Conservation (phyloP, 2,113 vertebrate genomes). For the Oncorhynchus tshawytscha region DNA sequence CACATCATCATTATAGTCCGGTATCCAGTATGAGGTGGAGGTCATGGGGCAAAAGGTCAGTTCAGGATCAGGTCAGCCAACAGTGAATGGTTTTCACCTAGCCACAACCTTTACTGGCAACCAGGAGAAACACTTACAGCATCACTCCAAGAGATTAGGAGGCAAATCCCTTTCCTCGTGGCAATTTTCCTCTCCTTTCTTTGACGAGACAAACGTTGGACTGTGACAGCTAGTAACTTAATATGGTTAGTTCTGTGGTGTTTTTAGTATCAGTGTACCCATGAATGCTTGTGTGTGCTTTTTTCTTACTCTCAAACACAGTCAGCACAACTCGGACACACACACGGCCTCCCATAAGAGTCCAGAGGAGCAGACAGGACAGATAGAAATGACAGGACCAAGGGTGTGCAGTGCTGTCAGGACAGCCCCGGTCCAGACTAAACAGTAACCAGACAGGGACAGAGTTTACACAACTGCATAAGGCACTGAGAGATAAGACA, state of each 20-base stretch:
- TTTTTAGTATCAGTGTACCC: conserved; percentile 4
- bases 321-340: neutral
- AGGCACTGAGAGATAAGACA: conserved; percentile 12
- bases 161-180: conserved; percentile 28
- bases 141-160: conserved; percentile 25
- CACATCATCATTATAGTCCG: conserved; percentile 6
- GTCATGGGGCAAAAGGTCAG: neutral
- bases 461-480: conserved; percentile 36
- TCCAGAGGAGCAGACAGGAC: conserved; percentile 20
- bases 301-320: conserved; percentile 18
- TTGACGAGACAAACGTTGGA: conserved; percentile 31
- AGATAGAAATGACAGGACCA: conserved; percentile 21
- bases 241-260: conserved; percentile 9
- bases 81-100: conserved; percentile 1
- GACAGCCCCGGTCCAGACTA: conserved; percentile 59
- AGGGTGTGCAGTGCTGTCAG: conserved; percentile 40
- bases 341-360: neutral
- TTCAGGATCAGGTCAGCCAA: neutral
- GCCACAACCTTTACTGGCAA: conserved; percentile 25
- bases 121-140: conserved; percentile 18
- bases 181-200: conserved; percentile 27
- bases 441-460: conserved; percentile 51
- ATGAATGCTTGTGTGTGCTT: conserved; percentile 26
- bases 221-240: conserved; percentile 24
- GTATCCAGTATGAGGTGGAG: neutral